Conservation (phyloP, 2,888 invertebrate species). For the Oscheius sp. region DNA sequence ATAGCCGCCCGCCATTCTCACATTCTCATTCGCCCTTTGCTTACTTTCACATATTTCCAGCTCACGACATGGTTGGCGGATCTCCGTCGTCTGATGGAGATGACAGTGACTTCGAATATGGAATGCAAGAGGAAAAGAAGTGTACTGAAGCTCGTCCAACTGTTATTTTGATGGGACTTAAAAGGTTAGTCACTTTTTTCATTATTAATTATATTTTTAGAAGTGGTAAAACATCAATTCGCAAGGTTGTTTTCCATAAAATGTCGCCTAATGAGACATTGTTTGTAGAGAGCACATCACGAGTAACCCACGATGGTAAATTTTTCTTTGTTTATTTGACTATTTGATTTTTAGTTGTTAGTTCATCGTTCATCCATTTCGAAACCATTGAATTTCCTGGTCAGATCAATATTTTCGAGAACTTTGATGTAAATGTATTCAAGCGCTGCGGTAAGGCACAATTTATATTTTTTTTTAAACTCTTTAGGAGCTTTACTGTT, state of each 20-base stretch:
- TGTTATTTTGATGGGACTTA: slow-evolving; percentile 68
- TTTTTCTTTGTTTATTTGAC: background rate
- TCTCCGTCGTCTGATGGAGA: too few relatives aligned
- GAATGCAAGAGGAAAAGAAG: slow-evolving; percentile 52
- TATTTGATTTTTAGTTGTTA: slow-evolving; percentile 79
- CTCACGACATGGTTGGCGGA: too few relatives aligned
- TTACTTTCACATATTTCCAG: too few relatives aligned
- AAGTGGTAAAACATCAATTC: slow-evolving; percentile 98
- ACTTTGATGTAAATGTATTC: slow-evolving; percentile 36
- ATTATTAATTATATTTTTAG: slow-evolving; percentile 71
- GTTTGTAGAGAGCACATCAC: slow-evolving; percentile 96
- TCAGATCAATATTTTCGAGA: slow-evolving; percentile 77
- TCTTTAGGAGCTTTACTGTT: slow-evolving; percentile 93
- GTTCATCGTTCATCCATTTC: slow-evolving; percentile 96
- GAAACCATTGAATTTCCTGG: slow-evolving; percentile 99
- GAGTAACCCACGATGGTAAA: slow-evolving; percentile 89
- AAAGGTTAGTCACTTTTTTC: slow-evolving; percentile 48
- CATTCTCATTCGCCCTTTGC: too few relatives aligned
- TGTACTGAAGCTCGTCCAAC: slow-evolving; percentile 57
- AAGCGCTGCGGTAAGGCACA: slow-evolving; percentile 36
- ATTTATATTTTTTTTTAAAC: background rate
- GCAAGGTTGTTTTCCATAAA: slow-evolving; percentile 99
- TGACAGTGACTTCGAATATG: slow-evolving; percentile 57
- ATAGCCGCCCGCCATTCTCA: too few relatives aligned
- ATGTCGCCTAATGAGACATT: slow-evolving; percentile 99